Base-by-base conservation (phyloP, 2,797 vertebrate genomes). In the Lepilemur septentrionalis region DNA sequence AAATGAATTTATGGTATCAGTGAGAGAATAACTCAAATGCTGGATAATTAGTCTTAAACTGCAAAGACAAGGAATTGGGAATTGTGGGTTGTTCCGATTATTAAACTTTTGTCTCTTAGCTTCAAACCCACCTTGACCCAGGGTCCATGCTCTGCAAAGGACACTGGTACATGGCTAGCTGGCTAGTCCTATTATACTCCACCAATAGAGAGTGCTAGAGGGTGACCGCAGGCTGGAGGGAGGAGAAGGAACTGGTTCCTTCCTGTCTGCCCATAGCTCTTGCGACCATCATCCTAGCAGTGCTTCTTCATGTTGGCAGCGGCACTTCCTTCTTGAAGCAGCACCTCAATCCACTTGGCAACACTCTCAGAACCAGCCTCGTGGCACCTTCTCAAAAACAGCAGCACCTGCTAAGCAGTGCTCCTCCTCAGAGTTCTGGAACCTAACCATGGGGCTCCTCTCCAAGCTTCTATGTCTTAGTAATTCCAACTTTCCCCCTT, bases 211-310 rank as follows among this genome's bases (percentile, higher is more conserved):
- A 41, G 23, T 2, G 25, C 35, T 12, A 32, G 48, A 70, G 4
- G 15, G 22, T 14, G 6, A 41, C 11, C 32, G 11, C 7, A 25
- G 25, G 23, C 35, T 78, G 5, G 20, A n/a, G 41, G n/a, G 1
- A 3, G 55, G 13, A 35, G 11, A 6, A 59, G 55, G 48, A 52
- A 1, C 18, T 5, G 5, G 55, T 4, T 7, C 0, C 0, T 48
- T n/a, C 41, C 41, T 41, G 12, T 55, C 0, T 32, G 20, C 28
- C 43, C 6, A 1, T 12, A 32, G 17, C 5, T 69, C 15, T 32
- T 30, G 5, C 2, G n/a, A 63, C 7, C 1, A 3, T 10, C 7
- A 32, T 52, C 75, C 63, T 23, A 28, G 57, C 43, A 22, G 13
- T 22, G 38, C 30, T 38, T 38, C 70, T 35, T 63, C 22, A 4